A percentile compares a stretch with the other conserved stretches of the same genome.
phyloP scores from a whole-genome alignment of 2,113 vertebrate genomes.

The Sander lucioperca region DNA sequence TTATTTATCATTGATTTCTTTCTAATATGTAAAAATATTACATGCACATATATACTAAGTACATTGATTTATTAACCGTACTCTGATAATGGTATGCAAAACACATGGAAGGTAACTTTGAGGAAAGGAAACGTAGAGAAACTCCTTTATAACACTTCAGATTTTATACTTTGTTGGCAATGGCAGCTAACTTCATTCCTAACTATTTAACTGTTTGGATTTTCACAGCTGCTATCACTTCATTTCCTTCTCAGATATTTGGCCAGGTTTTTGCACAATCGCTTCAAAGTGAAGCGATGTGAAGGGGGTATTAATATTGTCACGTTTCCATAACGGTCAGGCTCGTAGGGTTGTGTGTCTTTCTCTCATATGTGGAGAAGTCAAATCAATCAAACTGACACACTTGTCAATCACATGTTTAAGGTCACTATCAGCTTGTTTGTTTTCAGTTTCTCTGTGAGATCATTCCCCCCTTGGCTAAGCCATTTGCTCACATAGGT shows the following conservation, averaged over 20 bases:
- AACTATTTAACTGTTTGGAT: not conserved
- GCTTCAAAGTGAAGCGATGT: constrained; percentile 28
- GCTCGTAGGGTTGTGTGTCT: constrained; percentile 28
- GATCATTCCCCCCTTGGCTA: not conserved
- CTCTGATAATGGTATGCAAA: constrained; percentile 3
- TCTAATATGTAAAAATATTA: not conserved
- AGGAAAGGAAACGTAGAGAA: not conserved
- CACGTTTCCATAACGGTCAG: constrained; percentile 53
- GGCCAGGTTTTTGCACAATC: constrained; percentile 14
- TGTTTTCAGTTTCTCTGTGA: constrained; percentile 10
- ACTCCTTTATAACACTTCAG: not conserved
- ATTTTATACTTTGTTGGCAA: not conserved
- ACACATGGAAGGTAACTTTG: not conserved
- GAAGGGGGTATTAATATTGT: constrained; percentile 65
- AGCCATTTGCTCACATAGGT: not conserved
- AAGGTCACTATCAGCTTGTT: constrained; percentile 4
- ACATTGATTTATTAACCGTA: not conserved
- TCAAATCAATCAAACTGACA: constrained; percentile 13
- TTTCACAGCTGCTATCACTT: constrained; percentile 40
- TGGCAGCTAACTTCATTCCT: not conserved
- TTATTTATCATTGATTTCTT: not conserved
- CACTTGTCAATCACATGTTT: constrained; percentile 14
- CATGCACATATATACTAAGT: not conserved
- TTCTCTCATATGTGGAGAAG: constrained; percentile 7
- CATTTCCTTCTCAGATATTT: constrained; percentile 11